Conservation (phyloP, 2,888 invertebrate genomes). For the Junonia oenone region DNA sequence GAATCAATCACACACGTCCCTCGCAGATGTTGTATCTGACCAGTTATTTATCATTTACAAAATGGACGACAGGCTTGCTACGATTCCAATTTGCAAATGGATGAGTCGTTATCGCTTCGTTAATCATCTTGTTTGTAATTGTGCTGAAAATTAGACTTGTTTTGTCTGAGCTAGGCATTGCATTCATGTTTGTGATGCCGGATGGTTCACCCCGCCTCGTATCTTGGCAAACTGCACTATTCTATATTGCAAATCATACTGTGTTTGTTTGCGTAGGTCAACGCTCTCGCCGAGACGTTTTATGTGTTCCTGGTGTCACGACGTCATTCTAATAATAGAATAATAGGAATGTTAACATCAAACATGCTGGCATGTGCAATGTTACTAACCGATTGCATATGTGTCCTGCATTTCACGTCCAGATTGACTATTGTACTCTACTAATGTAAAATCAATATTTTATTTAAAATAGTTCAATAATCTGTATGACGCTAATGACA, state of each 20-base stretch:
- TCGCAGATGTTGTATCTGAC: constrained; percentile 41
- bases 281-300: constrained; percentile 66
- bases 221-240: constrained; percentile 74
- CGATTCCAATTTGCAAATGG: constrained; percentile 55
- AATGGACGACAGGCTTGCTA: constrained; percentile 49
- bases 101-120: constrained; percentile 37
- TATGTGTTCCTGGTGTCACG: constrained; percentile 77
- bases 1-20: constrained; percentile 62
- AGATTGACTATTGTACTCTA: constrained; percentile 2
- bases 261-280: constrained; percentile 75
- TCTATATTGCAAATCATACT: constrained; percentile 72
- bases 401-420: constrained; percentile 40
- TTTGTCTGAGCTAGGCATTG: constrained; percentile 2
- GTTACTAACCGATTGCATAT: constrained; percentile 48
- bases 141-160: constrained; percentile 17
- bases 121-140: constrained; percentile 15
- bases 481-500: constrained; percentile 23
- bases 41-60: constrained; percentile 60
- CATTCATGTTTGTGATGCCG: constrained; percentile 54
- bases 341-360: constrained; percentile 69
- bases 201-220: constrained; percentile 61
- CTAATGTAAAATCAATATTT: background rate
- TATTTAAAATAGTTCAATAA: constrained; percentile 34
- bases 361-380: constrained; percentile 59
- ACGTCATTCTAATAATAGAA: constrained; percentile 74